Percentiles rank a stretch among this genome's conserved stretches.
phyloP scores from a whole-genome alignment of 35 echinoderm and acorn worm genomes.

The Amphiura filiformis region DNA sequence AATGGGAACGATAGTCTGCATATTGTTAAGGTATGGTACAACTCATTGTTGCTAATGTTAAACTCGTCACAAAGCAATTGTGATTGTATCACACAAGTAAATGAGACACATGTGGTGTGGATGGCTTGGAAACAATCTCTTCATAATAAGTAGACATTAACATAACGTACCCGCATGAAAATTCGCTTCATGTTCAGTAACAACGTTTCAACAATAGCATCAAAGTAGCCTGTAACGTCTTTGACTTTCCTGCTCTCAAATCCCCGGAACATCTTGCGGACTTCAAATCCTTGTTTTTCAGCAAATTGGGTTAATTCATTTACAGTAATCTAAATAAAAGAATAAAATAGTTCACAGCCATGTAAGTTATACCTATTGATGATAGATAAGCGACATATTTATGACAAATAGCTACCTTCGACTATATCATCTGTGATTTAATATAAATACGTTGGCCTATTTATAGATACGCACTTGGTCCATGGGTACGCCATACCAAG shows the following conservation, averaged over 20 bases:
- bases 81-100: too few relatives aligned
- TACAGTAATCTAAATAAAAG: slow-evolving; percentile 4
- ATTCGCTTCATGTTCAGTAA: slow-evolving; percentile 41
- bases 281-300: background rate
- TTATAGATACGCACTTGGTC: too few relatives aligned
- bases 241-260: background rate
- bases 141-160: background rate
- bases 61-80: too few relatives aligned
- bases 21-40: too few relatives aligned
- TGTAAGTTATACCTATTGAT: too few relatives aligned
- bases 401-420: too few relatives aligned
- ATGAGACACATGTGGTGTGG: background rate
- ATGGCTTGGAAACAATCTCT: background rate
- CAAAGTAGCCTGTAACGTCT: background rate
- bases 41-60: too few relatives aligned
- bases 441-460: too few relatives aligned
- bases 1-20: too few relatives aligned
- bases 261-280: slow-evolving; percentile 15
- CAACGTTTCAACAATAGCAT: slow-evolving; percentile 14
- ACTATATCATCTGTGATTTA: too few relatives aligned
- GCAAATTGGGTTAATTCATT: slow-evolving; percentile 2
- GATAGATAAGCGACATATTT: too few relatives aligned
- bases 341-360: background rate
- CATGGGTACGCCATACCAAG: too few relatives aligned
- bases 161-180: slow-evolving; percentile 9